A percentile compares a stretch with the other conserved stretches of the same genome.
phyloP scores from a whole-genome alignment of 2,888 invertebrate species.

The Diarsia brunnea region DNA sequence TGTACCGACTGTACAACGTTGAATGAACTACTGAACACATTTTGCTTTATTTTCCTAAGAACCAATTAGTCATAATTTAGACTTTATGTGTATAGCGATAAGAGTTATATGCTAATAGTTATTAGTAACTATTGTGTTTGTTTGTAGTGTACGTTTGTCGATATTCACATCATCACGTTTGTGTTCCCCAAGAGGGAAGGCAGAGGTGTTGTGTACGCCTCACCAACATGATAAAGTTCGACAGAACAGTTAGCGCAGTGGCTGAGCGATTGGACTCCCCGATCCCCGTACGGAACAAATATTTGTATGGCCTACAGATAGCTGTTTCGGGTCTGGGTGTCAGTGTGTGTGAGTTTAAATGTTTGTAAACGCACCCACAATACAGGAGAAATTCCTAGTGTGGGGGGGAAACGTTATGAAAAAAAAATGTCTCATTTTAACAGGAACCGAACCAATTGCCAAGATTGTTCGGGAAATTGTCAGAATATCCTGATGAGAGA shows the following conservation, averaged over 20 bases:
- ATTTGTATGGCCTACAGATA: too few species aligned
- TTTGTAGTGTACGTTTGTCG: conserved; percentile 34
- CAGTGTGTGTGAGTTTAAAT: too few species aligned
- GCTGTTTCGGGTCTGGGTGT: too few species aligned
- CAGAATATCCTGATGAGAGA: too few species aligned
- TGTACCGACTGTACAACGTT: not conserved
- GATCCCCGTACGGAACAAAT: too few species aligned
- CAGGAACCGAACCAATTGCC: accelerated
- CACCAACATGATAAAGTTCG: too few species aligned
- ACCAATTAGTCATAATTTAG: conserved; percentile 52
- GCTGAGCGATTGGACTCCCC: too few species aligned
- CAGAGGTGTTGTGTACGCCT: not conserved
- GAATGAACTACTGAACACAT: conserved; percentile 7
- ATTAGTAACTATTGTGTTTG: not conserved
- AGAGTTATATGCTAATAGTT: conserved; percentile 26
- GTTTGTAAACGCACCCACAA: too few species aligned
- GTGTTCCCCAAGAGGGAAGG: not conserved
- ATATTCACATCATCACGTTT: not conserved
- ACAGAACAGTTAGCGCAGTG: too few species aligned
- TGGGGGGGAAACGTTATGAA: too few species aligned
- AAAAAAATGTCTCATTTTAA: not conserved
- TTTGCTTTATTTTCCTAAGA: conserved; percentile 51
- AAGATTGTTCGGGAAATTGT: too few species aligned
- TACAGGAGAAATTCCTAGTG: too few species aligned
- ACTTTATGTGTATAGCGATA: conserved; percentile 49